These are phyloP conservation scores for Drosophila incognita DNA, from an alignment of 2,888 invertebrate genomes.

Conservation along the genomic window DNA sequence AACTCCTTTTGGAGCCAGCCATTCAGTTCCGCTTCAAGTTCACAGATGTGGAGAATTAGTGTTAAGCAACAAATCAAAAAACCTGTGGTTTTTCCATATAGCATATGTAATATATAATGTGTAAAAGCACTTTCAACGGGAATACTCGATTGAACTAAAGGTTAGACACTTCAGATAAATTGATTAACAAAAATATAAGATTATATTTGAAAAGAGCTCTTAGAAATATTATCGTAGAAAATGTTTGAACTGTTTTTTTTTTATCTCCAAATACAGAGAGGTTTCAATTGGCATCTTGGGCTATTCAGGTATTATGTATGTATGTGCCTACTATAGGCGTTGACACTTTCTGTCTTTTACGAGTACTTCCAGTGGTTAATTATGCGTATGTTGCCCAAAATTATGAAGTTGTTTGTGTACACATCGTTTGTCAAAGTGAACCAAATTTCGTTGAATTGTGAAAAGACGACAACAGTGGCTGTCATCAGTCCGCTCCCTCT, in stretches of 20 bases:
- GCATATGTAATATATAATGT: too few relatives aligned
- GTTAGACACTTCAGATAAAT: not conserved
- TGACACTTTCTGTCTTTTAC: not conserved
- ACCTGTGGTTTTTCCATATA: not conserved
- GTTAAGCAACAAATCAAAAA: not conserved
- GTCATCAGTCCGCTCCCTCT: constrained; percentile 33
- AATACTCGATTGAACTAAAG: too few relatives aligned
- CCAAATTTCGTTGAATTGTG: constrained; percentile 24
- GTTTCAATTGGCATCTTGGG: not conserved
- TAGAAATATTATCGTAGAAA: not conserved
- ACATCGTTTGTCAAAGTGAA: not conserved
- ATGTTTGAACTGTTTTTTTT: not conserved
- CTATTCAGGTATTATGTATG: not conserved
- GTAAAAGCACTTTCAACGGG: too few relatives aligned
- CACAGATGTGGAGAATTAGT: constrained; percentile 59
- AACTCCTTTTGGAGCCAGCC: constrained; percentile 76
- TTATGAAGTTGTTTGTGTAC: not conserved
- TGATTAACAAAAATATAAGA: not conserved
- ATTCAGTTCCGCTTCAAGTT: constrained; percentile 83
- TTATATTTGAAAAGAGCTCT: not conserved
- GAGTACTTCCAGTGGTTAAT: not conserved
- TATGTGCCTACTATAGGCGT: not conserved
- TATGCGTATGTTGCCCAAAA: not conserved
- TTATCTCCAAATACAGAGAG: not conserved
- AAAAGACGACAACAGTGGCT: constrained; percentile 42